Conservation (phyloP, 1,140 invertebrate genomes). For the Eumaeus atala region DNA sequence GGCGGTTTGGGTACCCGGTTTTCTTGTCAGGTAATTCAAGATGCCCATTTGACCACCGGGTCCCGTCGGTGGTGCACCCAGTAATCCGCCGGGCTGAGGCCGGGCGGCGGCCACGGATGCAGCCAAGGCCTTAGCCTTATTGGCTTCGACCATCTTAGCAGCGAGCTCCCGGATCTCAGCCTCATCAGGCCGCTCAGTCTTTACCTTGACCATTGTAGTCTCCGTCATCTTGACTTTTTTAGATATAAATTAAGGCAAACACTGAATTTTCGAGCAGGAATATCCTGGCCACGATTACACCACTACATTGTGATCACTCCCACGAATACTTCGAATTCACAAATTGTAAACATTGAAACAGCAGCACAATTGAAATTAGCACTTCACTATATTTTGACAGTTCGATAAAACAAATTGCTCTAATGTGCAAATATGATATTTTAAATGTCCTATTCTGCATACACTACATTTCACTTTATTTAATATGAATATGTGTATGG, state of each 20-base stretch:
- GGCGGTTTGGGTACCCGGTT: constrained; percentile 44
- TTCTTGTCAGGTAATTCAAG: constrained; percentile 76
- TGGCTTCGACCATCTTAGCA: constrained; percentile 89
- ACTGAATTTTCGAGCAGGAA: not conserved
- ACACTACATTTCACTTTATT: constrained; percentile 9
- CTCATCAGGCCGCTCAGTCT: constrained; percentile 88
- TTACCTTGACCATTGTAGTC: constrained; percentile 75
- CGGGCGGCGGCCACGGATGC: constrained; percentile 62
- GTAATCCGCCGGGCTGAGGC: constrained; percentile 47
- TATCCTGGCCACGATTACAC: constrained; percentile 3
- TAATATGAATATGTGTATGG: constrained; percentile 8
- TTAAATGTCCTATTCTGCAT: constrained; percentile 3
- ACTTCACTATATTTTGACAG: constrained; percentile 52
- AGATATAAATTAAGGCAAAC: not conserved
- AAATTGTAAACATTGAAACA: constrained; percentile 48
- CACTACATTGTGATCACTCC: constrained; percentile 47
- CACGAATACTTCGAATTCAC: constrained; percentile 18
- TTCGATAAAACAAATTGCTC: constrained; percentile 30
- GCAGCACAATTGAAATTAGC: constrained; percentile 38
- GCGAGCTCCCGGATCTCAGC: constrained; percentile 89
- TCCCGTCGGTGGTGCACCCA: constrained; percentile 45
- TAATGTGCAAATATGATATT: constrained; percentile 19
- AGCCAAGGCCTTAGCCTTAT: constrained; percentile 81
- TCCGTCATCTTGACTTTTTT: constrained; percentile 46
- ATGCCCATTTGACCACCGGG: constrained; percentile 75